Percentiles rank a stretch among this genome's conserved stretches.
These are phyloP conservation scores for Hipposideros larvatus DNA, from an alignment of 2,797 vertebrate genomes.

Conservation along the genomic window DNA sequence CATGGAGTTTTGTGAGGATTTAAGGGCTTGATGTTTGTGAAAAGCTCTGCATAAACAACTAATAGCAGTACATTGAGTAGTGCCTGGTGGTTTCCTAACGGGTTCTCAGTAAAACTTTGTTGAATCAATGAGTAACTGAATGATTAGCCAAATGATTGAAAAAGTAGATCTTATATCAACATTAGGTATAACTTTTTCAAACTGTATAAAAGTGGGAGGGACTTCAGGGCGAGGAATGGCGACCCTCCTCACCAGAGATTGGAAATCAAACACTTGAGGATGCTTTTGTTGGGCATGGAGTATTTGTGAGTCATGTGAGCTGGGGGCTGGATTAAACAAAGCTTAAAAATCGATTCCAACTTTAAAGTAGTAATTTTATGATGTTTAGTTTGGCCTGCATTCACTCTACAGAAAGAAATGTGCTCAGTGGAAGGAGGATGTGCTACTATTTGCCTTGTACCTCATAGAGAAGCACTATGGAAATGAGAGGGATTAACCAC, in stretches of 20 bases:
- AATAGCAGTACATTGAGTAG: background rate
- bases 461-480: background rate
- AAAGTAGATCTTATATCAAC: background rate
- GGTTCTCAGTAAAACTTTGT: background rate
- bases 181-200: background rate
- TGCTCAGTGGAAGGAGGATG: background rate
- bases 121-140: background rate
- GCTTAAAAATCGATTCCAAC: background rate
- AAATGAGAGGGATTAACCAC: background rate
- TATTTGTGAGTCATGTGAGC: background rate
- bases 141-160: background rate
- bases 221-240: background rate
- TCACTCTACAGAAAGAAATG: conserved; percentile 6
- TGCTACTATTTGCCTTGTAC: background rate
- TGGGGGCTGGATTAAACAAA: background rate
- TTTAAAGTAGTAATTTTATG: background rate
- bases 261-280: background rate
- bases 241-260: background rate
- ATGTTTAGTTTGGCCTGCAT: background rate
- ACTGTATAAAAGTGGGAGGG: background rate
- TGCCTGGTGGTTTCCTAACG: background rate
- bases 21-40: background rate
- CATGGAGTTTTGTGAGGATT: background rate
- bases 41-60: background rate
- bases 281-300: background rate